These are phyloP conservation scores for Syngnathus scovelli DNA, from an alignment of 2,113 vertebrate genomes.

Conservation along the genomic window DNA sequence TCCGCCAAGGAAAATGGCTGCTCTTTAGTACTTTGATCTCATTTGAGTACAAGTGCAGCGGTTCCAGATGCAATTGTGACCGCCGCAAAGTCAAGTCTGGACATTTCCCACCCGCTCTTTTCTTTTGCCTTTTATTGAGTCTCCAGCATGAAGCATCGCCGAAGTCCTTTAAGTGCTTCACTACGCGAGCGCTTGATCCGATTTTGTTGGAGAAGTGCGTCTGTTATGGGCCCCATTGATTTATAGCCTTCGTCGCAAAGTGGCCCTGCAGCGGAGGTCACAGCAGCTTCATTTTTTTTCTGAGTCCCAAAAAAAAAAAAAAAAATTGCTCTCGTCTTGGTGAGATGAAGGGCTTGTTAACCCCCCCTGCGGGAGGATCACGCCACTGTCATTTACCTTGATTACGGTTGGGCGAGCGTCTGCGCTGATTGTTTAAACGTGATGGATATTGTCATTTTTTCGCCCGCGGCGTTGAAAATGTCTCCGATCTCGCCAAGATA, in stretches of 20 bases:
- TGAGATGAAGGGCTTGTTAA: conserved; percentile 13
- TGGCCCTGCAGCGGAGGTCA: conserved; percentile 39
- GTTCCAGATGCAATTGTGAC: conserved; percentile 7
- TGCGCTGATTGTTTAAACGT: conserved; percentile 10
- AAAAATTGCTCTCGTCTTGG: conserved; percentile 25
- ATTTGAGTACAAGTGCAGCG: neutral
- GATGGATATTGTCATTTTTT: conserved; percentile 24
- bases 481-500: conserved; percentile 8
- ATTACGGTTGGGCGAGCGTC: neutral
- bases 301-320: conserved; percentile 12
- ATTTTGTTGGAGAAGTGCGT: conserved; percentile 44
- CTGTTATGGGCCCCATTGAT: conserved; percentile 45
- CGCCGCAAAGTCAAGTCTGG: conserved; percentile 1
- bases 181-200: conserved; percentile 19
- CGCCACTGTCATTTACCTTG: conserved; percentile 3
- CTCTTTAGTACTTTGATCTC: conserved; percentile 8
- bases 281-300: conserved; percentile 36
- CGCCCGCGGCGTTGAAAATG: conserved; percentile 16
- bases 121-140: conserved; percentile 6
- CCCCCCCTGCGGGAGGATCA: neutral
- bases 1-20: neutral
- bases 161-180: conserved; percentile 5
- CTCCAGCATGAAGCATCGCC: conserved; percentile 3
- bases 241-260: conserved; percentile 44
- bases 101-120: neutral